phyloP scores from a whole-genome alignment of 2,113 vertebrate species.

The Epinephelus cyanopodus region DNA sequence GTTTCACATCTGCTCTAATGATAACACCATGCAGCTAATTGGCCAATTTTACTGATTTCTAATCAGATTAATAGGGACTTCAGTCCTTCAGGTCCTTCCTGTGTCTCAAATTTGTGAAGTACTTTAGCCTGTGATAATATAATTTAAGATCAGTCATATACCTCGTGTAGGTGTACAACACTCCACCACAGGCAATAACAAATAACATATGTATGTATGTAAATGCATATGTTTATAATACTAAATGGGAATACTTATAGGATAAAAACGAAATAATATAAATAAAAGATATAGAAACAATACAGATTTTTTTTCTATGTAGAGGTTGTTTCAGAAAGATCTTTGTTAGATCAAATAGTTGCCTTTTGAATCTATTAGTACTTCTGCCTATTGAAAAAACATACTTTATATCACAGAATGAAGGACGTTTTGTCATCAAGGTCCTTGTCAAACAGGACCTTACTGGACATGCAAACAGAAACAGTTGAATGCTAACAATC shows the following conservation, averaged over 20 bases:
- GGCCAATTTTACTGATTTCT: neutral
- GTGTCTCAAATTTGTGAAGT: neutral
- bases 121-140: neutral
- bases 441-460: neutral
- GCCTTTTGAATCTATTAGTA: too few species aligned
- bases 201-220: neutral
- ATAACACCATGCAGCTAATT: neutral
- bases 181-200: neutral
- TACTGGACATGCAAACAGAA: neutral
- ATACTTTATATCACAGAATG: neutral
- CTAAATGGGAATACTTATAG: too few species aligned
- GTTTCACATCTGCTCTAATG: neutral
- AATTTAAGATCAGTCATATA: neutral
- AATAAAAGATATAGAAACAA: too few species aligned
- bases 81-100: neutral
- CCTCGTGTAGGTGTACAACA: neutral
- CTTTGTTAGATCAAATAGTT: too few species aligned
- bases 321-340: too few species aligned
- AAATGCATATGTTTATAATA: too few species aligned
- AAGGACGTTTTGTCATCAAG: neutral
- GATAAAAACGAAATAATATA: too few species aligned
- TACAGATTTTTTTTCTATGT: too few species aligned
- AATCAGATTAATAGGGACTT: neutral
- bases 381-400: neutral
- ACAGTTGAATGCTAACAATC: neutral